A percentile compares a stretch with the other conserved stretches of the same genome.
phyloP scores from a whole-genome alignment of 2,888 invertebrate genomes.

The Nudaria mundana region DNA sequence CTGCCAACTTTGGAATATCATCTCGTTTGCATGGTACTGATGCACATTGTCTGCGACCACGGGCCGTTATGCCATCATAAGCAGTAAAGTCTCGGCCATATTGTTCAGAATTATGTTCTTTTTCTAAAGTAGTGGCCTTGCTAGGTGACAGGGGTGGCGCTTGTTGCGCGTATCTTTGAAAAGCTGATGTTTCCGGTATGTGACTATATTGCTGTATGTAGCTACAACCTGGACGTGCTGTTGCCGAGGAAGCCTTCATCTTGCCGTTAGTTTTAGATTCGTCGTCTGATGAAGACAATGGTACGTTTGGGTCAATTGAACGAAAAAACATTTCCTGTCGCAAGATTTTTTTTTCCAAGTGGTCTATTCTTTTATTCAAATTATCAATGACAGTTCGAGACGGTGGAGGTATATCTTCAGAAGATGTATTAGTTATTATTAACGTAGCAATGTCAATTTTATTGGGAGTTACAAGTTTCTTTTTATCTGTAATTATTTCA shows the following conservation, averaged over 20 bases:
- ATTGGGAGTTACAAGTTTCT: conserved; percentile 27
- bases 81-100: conserved; percentile 72
- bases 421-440: conserved; percentile 49
- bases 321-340: conserved; percentile 68
- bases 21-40: conserved; percentile 69
- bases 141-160: conserved; percentile 57
- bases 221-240: conserved; percentile 59
- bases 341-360: conserved; percentile 60
- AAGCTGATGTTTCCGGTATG: conserved; percentile 70
- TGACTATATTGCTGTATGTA: conserved; percentile 73
- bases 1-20: conserved; percentile 61
- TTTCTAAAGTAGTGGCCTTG: conserved; percentile 63
- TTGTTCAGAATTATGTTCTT: conserved; percentile 72
- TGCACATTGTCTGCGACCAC: conserved; percentile 65
- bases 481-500: conserved; percentile 40
- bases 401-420: conserved; percentile 40
- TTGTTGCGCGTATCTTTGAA: conserved; percentile 63
- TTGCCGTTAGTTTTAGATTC: conserved; percentile 44
- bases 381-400: conserved; percentile 40
- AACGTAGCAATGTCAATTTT: conserved; percentile 58
- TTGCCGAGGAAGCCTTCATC: conserved; percentile 39
- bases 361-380: conserved; percentile 56
- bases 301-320: conserved; percentile 53
- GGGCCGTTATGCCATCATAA: conserved; percentile 70
- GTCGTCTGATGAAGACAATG: conserved; percentile 62